These are phyloP conservation scores for Struthidea cinerea DNA, from an alignment of 2,113 vertebrate genomes.

Conservation along the genomic window DNA sequence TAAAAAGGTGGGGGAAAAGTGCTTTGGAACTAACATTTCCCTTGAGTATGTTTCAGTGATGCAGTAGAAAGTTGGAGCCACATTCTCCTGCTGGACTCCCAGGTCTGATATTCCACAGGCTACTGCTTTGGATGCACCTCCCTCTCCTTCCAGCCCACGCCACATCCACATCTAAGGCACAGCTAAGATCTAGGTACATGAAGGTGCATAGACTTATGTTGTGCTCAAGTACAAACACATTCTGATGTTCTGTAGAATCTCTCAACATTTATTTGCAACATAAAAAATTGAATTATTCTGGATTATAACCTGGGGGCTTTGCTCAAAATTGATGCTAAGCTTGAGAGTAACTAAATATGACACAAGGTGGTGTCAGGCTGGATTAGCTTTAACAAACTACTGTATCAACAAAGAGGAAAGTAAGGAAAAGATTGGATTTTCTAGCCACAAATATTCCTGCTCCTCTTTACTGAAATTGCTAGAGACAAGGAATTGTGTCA, in stretches of 20 bases:
- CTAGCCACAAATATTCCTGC: background rate
- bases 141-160: background rate
- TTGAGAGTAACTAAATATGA: background rate
- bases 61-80: background rate
- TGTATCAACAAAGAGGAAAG: background rate
- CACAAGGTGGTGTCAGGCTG: background rate
- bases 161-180: background rate
- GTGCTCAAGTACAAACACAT: background rate
- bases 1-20: accelerated
- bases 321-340: background rate
- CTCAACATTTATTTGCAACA: background rate
- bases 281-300: background rate
- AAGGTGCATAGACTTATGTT: background rate
- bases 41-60: background rate
- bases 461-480: background rate
- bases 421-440: background rate
- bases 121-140: background rate
- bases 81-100: background rate
- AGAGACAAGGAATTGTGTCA: background rate
- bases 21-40: background rate
- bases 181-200: background rate
- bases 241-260: background rate
- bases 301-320: background rate
- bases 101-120: background rate
- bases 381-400: background rate